These are phyloP conservation scores for Gymnothorax reevesii DNA, from an alignment of 2,797 vertebrate genomes.

Conservation along the genomic window DNA sequence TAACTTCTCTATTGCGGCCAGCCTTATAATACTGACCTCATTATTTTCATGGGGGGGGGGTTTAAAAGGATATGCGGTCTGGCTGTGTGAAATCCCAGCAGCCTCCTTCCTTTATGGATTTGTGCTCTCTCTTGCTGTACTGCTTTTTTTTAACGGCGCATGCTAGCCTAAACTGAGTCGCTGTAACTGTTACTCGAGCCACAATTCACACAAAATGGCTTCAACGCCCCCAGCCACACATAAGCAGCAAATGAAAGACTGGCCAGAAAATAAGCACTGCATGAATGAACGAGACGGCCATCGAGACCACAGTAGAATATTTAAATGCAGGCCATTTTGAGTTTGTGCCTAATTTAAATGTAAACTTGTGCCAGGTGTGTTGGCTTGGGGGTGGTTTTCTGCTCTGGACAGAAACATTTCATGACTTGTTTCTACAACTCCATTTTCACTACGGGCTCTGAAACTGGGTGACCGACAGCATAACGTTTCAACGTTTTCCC, in stretches of 20 bases:
- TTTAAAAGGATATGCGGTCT: conserved; percentile 20
- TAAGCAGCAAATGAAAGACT: not conserved
- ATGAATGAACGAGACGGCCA: not conserved
- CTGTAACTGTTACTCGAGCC: not conserved
- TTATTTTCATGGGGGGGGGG: conserved; percentile 22
- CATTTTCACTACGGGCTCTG: not conserved
- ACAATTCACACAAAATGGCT: not conserved
- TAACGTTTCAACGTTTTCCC: not conserved
- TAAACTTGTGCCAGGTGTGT: not conserved
- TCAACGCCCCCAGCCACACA: not conserved
- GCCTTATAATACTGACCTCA: conserved; percentile 7
- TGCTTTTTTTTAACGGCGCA: not conserved
- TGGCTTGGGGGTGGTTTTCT: not conserved
- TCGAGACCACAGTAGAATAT: not conserved
- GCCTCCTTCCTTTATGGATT: conserved; percentile 3
- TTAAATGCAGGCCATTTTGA: not conserved
- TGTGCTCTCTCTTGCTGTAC: not conserved
- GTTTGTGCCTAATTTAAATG: not conserved
- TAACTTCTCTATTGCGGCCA: conserved; percentile 16
- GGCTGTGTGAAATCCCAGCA: conserved; percentile 3
- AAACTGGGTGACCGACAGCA: not conserved
- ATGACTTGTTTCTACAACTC: not conserved
- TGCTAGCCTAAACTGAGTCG: not conserved
- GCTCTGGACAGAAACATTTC: not conserved
- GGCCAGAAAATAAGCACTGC: not conserved